Evolutionary conservation across 1,140 invertebrate genomes (phyloP), one percentile per base, ranked within the genome.

Genomic region (Stenopsyche tienmushanensis): DNA sequence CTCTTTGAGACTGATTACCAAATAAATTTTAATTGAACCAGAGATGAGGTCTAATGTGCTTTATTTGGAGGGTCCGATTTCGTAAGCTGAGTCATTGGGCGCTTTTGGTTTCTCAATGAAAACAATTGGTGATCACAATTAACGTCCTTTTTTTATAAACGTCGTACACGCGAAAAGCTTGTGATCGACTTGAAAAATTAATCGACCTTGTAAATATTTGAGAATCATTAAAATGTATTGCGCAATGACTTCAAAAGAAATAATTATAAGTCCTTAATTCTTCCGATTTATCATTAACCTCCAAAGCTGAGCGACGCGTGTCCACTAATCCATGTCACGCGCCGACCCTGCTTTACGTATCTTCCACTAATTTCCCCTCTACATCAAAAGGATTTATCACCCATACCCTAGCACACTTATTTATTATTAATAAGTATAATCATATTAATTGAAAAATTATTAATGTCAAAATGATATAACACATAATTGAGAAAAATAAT

Each of bases 21-120:
- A 70, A 70, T 66, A 66, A 70, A 64, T 66, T 66, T 66, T 70
- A 70, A 70, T 70, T 70, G 64, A 65, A 63, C 58, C 59, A 53
- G 23, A 62, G 67, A 62, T 59, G 59, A 42, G 62, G 23, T 62
- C 45, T 69, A 21, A 50, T 59, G 44, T 25, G 52, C 54, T 65
- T 60, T 49, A 60, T 68, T 68, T 44, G 24, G 54, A 55, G 67
- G 42, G 34, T 60, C 42, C 64, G 68, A 70, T 66, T 66, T 66
- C 60, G 53, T 64, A 59, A 65, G 49, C 52, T 47, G 47, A 60
- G 41, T 60, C 57, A 60, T 60, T 57, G 25, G 21, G 54, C 23
- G 47, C 47, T 54, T 54, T 47, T 18, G 44, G 44, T 47, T 47
- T 47, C 44, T 47, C 44, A 47, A 47, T 47, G 44, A 18, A 47